Conservation (phyloP, 1,140 invertebrate species). For the Pseudomyrmex sp. region DNA sequence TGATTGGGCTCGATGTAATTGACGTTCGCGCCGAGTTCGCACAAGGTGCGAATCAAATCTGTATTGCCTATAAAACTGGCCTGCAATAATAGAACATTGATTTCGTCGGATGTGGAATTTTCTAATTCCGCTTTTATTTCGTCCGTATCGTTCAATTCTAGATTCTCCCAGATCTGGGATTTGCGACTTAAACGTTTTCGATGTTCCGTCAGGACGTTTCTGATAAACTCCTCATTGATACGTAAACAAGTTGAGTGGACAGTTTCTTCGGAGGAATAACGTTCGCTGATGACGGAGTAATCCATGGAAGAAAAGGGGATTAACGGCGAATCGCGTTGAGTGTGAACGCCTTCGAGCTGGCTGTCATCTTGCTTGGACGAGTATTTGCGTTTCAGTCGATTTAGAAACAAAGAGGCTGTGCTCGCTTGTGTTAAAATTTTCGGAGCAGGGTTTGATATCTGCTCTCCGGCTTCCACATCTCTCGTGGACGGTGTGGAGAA, state of each 20-base stretch:
- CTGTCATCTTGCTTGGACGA: slow-evolving; percentile 22
- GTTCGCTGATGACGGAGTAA: slow-evolving; percentile 90
- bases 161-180: slow-evolving; percentile 89
- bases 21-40: slow-evolving; percentile 89
- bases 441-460: slow-evolving; percentile 59
- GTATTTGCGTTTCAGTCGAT: slow-evolving; percentile 74
- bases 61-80: slow-evolving; percentile 89
- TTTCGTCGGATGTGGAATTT: slow-evolving; percentile 87
- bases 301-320: slow-evolving; percentile 85
- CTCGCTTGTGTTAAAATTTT: slow-evolving; percentile 70
- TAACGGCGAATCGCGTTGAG: slow-evolving; percentile 90
- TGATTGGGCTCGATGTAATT: slow-evolving; percentile 88
- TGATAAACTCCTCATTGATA: slow-evolving; percentile 90
- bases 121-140: slow-evolving; percentile 83
- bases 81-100: slow-evolving; percentile 90
- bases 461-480: slow-evolving; percentile 75
- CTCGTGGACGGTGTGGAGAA: slow-evolving; percentile 46
- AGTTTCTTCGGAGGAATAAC: slow-evolving; percentile 88
- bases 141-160: slow-evolving; percentile 88
- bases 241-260: slow-evolving; percentile 85
- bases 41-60: slow-evolving; percentile 87
- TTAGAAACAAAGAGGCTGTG: slow-evolving; percentile 74
- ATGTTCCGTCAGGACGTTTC: slow-evolving; percentile 89
- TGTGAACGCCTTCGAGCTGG: slow-evolving; percentile 76
- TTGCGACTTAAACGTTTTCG: slow-evolving; percentile 88